Evolutionary conservation across 1,140 invertebrate genomes (phyloP).

Genomic region (Solen grandis): DNA sequence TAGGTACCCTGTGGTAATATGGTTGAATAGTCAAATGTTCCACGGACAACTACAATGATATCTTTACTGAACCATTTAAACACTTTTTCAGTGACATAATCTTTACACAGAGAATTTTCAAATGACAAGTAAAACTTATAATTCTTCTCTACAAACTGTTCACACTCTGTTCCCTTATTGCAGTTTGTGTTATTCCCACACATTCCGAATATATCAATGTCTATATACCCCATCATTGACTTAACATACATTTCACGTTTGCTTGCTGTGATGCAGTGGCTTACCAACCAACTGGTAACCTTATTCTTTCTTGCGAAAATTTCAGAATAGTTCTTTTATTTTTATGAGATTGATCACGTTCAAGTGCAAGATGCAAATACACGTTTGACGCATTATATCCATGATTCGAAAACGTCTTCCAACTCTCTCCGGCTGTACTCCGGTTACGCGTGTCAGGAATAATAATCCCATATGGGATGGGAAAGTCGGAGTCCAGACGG

Average conservation of each 20-base stretch:
- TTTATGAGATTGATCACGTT: background rate
- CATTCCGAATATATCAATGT: constrained; percentile 20
- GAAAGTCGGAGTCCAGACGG: constrained; percentile 85
- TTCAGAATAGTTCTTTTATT: constrained; percentile 10
- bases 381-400: too few relatives aligned
- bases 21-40: constrained; percentile 4
- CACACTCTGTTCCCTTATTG: background rate
- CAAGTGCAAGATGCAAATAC: background rate
- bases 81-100: too few relatives aligned
- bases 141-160: background rate
- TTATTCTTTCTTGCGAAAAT: constrained; percentile 21
- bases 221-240: background rate
- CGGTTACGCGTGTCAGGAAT: background rate
- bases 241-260: constrained; percentile 7
- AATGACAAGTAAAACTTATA: constrained; percentile 86
- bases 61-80: constrained; percentile 81
- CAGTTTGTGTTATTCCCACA: background rate
- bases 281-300: background rate
- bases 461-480: constrained; percentile 85
- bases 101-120: too few relatives aligned
- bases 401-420: too few relatives aligned
- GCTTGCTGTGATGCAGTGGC: constrained; percentile 9
- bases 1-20: too few relatives aligned
- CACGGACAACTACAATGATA: constrained; percentile 24
- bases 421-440: background rate